phyloP scores from a whole-genome alignment of 2,888 invertebrate genomes.

The Clivina fossor region DNA sequence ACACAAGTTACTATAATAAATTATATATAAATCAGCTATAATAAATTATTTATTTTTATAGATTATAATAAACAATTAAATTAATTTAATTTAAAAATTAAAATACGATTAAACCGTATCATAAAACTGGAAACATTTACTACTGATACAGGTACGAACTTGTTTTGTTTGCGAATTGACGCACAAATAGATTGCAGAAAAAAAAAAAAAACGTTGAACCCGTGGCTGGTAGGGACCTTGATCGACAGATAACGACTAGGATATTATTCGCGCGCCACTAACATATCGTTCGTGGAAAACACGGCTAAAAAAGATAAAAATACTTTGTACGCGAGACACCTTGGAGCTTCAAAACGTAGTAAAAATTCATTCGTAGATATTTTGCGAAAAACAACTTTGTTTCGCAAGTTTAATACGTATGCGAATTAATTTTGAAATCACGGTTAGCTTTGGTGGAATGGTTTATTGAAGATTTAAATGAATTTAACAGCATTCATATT shows the following conservation, averaged over 20 bases:
- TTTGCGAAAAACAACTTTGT: neutral
- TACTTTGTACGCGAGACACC: neutral
- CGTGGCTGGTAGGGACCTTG: constrained; percentile 20
- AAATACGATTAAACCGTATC: too few relatives aligned
- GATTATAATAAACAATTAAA: neutral
- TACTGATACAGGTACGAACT: constrained; percentile 23
- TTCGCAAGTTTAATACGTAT: neutral
- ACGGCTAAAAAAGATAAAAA: neutral
- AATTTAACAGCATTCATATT: too few relatives aligned
- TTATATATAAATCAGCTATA: too few relatives aligned
- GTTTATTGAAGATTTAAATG: too few relatives aligned
- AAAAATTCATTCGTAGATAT: too few relatives aligned
- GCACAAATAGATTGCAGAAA: neutral
- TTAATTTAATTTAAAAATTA: too few relatives aligned
- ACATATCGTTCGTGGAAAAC: constrained; percentile 16
- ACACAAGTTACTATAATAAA: too few relatives aligned
- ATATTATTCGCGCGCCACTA: constrained; percentile 3
- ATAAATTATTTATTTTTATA: constrained; percentile 5
- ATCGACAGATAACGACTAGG: constrained; percentile 26
- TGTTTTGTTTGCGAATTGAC: constrained; percentile 11
- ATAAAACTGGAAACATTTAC: too few relatives aligned
- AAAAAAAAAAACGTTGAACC: constrained; percentile 26
- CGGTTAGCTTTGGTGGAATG: too few relatives aligned
- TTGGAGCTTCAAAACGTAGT: neutral
- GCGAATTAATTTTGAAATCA: constrained; percentile 1